phyloP scores from a whole-genome alignment of 2,113 vertebrate genomes.

The Turnix velox region DNA sequence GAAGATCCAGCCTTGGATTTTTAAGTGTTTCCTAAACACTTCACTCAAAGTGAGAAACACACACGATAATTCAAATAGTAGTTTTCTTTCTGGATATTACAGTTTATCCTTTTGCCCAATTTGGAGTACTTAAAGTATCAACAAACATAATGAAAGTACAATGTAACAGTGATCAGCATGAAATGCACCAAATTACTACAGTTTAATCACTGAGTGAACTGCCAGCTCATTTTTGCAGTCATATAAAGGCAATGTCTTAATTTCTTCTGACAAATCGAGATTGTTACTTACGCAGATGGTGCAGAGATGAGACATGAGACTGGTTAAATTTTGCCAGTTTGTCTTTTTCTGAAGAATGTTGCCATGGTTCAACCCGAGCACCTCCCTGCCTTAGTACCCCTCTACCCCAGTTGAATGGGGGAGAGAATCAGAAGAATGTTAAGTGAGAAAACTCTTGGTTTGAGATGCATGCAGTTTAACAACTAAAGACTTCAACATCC shows the following conservation, averaged over 20 bases:
- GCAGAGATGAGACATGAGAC: background rate
- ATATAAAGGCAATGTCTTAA: background rate
- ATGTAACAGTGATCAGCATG: background rate
- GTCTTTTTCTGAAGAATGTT: background rate
- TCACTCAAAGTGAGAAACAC: background rate
- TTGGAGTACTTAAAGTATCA: background rate
- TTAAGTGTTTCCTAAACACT: background rate
- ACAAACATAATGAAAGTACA: slow-evolving; percentile 1
- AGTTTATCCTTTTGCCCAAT: slow-evolving; percentile 8
- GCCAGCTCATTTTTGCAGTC: background rate
- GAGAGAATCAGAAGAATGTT: background rate
- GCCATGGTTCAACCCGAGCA: background rate
- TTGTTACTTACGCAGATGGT: slow-evolving; percentile 28
- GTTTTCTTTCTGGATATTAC: background rate
- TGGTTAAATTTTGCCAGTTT: background rate
- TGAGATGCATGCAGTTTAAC: background rate
- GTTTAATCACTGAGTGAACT: slow-evolving; percentile 2
- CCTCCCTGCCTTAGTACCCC: too few species aligned
- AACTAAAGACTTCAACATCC: background rate
- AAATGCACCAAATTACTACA: background rate
- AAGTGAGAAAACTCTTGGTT: background rate
- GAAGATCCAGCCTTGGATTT: background rate
- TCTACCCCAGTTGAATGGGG: background rate
- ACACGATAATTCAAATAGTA: background rate
- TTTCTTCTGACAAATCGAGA: slow-evolving; percentile 24